Conservation (phyloP, 2,888 invertebrate species). For the Busseola fusca region DNA sequence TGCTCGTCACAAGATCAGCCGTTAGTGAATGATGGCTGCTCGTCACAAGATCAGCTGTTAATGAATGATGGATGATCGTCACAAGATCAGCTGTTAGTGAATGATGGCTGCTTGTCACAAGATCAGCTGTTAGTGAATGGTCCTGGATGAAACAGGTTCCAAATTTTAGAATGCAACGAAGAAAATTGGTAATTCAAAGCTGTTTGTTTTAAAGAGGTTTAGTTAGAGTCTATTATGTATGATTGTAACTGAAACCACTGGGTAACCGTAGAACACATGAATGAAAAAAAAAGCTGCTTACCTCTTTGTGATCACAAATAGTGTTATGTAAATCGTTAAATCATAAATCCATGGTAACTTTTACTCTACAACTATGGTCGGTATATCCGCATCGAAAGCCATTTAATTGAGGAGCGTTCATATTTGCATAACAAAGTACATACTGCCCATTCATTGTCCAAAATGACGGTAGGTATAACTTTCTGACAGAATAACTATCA, state of each 20-base stretch:
- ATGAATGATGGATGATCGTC: too few species aligned
- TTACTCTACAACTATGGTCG: neutral
- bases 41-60: too few species aligned
- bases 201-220: neutral
- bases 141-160: too few species aligned
- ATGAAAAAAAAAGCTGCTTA: neutral
- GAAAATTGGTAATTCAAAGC: neutral
- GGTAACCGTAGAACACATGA: neutral
- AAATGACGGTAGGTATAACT: conserved; percentile 35
- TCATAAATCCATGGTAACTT: conserved; percentile 5
- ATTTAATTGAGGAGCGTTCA: conserved; percentile 11
- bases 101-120: neutral
- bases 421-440: conserved; percentile 44
- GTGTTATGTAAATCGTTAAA: conserved; percentile 13
- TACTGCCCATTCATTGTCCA: conserved; percentile 36
- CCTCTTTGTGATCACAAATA: neutral
- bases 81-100: too few species aligned
- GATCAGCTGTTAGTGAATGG: conserved; percentile 10
- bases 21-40: too few species aligned
- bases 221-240: neutral
- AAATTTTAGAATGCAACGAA: neutral
- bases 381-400: conserved; percentile 9
- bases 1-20: too few species aligned
- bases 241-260: neutral
- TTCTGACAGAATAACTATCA: conserved; percentile 20